Percentiles rank a stretch among this genome's conserved stretches.
These are phyloP conservation scores for Aphodius sticticus DNA, from an alignment of 2,888 invertebrate species.

Conservation along the genomic window DNA sequence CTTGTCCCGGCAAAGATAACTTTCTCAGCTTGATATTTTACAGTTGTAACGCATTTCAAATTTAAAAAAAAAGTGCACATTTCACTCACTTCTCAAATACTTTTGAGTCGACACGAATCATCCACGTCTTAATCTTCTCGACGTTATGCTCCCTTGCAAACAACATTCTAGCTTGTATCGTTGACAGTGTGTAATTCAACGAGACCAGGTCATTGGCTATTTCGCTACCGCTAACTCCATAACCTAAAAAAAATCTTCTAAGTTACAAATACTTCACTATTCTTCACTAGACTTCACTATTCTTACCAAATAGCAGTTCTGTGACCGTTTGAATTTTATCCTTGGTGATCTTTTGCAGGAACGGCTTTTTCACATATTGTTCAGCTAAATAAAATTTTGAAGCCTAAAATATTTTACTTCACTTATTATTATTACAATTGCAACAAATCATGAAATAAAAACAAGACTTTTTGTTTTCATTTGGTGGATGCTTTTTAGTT, in stretches of 20 bases:
- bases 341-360: conserved; percentile 38
- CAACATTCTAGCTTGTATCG: conserved; percentile 53
- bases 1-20: too few relatives aligned
- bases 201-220: conserved; percentile 60
- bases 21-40: too few relatives aligned
- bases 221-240: conserved; percentile 40
- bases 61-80: not conserved
- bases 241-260: conserved; percentile 28
- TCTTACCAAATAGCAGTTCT: not conserved
- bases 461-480: too few relatives aligned
- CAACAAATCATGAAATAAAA: too few relatives aligned
- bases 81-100: conserved; percentile 56
- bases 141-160: conserved; percentile 53
- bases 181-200: conserved; percentile 54
- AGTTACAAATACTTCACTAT: conserved; percentile 19
- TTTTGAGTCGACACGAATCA: conserved; percentile 56
- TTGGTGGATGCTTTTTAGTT: too few relatives aligned
- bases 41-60: not conserved
- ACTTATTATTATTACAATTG: not conserved
- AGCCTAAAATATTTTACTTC: conserved; percentile 46
- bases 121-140: conserved; percentile 60
- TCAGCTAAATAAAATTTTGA: conserved; percentile 45
- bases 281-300: not conserved
- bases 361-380: conserved; percentile 40
- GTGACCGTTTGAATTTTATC: not conserved